These are phyloP conservation scores for Hyalella azteca DNA, from an alignment of 2,888 invertebrate genomes.

Conservation along the genomic window DNA sequence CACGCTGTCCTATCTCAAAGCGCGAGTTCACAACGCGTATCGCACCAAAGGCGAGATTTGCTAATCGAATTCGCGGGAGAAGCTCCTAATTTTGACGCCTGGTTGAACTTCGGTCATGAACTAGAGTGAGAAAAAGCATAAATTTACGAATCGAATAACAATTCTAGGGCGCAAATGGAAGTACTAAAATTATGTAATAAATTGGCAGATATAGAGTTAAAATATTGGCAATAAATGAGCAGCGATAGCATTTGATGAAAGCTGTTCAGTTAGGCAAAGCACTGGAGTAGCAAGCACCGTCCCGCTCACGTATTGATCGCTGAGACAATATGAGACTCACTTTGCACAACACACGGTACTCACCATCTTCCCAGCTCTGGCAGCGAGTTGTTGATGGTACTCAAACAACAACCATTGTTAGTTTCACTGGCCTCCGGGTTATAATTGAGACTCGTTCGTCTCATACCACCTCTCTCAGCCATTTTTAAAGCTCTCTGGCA, in stretches of 20 bases:
- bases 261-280: not conserved
- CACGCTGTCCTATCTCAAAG: too few species aligned
- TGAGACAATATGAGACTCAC: not conserved
- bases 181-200: not conserved
- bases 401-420: conserved; percentile 55
- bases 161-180: not conserved
- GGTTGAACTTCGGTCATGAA: not conserved
- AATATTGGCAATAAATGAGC: not conserved
- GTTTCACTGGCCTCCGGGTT: conserved; percentile 57
- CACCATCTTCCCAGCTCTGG: conserved; percentile 58
- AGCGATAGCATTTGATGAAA: not conserved
- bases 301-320: conserved; percentile 1
- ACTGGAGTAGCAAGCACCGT: not conserved
- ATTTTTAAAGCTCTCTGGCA: conserved; percentile 53
- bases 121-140: not conserved
- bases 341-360: conserved; percentile 45
- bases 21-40: too few species aligned
- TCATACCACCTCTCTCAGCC: conserved; percentile 58
- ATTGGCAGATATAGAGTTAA: not conserved
- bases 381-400: conserved; percentile 58
- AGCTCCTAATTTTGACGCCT: not conserved
- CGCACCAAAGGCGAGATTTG: not conserved
- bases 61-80: not conserved
- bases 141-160: not conserved
- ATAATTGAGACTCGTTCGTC: conserved; percentile 57